These are phyloP conservation scores for Meliscaeva auricollis DNA, from an alignment of 2,888 invertebrate species.

Conservation along the genomic window DNA sequence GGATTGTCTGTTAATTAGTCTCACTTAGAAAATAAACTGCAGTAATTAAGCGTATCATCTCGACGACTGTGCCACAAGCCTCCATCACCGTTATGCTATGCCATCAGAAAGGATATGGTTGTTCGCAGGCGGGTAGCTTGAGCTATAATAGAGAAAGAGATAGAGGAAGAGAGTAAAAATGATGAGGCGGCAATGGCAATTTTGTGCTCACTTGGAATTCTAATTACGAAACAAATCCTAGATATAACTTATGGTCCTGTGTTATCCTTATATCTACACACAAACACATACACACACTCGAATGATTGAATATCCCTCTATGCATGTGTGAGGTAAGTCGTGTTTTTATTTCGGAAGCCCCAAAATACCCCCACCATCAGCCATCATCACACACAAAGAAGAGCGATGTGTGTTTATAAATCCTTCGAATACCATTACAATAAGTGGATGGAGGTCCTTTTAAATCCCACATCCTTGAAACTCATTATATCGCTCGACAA, in stretches of 20 bases:
- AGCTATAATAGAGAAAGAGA: constrained; percentile 63
- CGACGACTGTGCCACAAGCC: constrained; percentile 76
- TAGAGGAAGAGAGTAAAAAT: constrained; percentile 16
- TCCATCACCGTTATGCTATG: constrained; percentile 40
- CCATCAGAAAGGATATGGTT: neutral
- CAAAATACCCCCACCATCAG: neutral
- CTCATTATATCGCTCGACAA: constrained; percentile 78
- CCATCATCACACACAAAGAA: constrained; percentile 17
- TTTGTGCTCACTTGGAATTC: constrained; percentile 83
- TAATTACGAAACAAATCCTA: constrained; percentile 83
- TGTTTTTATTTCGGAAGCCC: constrained; percentile 13
- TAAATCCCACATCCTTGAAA: constrained; percentile 60
- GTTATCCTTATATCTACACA: constrained; percentile 65
- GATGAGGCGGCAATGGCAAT: constrained; percentile 71
- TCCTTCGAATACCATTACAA: constrained; percentile 67
- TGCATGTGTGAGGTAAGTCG: constrained; percentile 28
- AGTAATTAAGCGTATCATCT: constrained; percentile 82
- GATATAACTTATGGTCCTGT: constrained; percentile 56
- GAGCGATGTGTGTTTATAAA: constrained; percentile 47
- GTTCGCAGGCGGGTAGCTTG: neutral
- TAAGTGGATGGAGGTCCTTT: constrained; percentile 32
- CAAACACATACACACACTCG: constrained; percentile 19
- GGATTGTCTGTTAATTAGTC: constrained; percentile 83
- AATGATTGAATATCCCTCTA: constrained; percentile 13
- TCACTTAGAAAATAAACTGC: constrained; percentile 84